These are phyloP conservation scores for Sclerodermus sp. DNA, from an alignment of 2,888 invertebrate genomes.

Conservation along the genomic window DNA sequence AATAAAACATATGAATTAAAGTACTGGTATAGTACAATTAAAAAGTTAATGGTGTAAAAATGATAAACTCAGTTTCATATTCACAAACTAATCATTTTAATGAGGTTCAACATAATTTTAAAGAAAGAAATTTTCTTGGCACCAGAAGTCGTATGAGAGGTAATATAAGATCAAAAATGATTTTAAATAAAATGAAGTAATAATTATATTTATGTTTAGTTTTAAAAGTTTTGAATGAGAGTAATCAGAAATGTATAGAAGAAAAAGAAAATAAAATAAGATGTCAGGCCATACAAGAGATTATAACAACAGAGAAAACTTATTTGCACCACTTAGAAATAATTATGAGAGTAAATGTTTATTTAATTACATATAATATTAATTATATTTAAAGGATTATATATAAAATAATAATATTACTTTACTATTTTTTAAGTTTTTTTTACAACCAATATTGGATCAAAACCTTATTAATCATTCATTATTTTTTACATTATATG, in stretches of 20 bases:
- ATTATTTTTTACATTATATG: slow-evolving; percentile 63
- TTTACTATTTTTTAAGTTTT: slow-evolving; percentile 57
- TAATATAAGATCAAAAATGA: slow-evolving; percentile 32
- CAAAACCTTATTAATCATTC: slow-evolving; percentile 59
- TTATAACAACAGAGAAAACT: slow-evolving; percentile 70
- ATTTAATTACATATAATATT: no score
- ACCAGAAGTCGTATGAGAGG: slow-evolving; percentile 65
- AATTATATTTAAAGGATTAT: not conserved
- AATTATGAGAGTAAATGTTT: slow-evolving; percentile 63
- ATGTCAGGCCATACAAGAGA: slow-evolving; percentile 68
- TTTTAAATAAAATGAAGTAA: slow-evolving; percentile 2
- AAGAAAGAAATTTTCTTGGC: slow-evolving; percentile 66
- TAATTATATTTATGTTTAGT: slow-evolving; percentile 49
- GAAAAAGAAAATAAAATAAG: slow-evolving; percentile 51
- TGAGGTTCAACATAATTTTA: slow-evolving; percentile 65
- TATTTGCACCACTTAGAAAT: slow-evolving; percentile 70
- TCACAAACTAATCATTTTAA: slow-evolving; percentile 62
- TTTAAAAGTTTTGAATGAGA: slow-evolving; percentile 62
- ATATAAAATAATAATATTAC: slow-evolving; percentile 1
- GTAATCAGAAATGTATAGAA: slow-evolving; percentile 36
- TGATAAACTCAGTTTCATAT: slow-evolving; percentile 60
- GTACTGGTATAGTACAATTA: no score
- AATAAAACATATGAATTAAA: no score
- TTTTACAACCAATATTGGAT: slow-evolving; percentile 64
- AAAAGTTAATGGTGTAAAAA: no score